Conservation (phyloP, 2,797 vertebrate species). For the Muscicapa striata region DNA sequence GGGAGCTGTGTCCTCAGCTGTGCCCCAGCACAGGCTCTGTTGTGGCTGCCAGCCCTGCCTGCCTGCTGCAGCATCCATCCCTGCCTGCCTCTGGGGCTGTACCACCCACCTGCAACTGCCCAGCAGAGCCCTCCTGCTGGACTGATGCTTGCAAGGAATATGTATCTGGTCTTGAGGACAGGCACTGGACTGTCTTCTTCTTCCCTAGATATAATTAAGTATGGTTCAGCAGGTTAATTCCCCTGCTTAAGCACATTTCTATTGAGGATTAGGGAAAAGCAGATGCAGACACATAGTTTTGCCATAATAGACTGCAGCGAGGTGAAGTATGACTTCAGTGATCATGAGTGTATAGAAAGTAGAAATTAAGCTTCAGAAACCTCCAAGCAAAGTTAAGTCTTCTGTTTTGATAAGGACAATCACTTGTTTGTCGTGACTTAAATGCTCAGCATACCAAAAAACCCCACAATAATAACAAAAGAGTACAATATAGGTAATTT, state of each 20-base stretch:
- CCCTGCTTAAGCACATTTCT: neutral
- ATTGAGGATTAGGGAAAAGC: neutral
- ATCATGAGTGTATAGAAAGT: neutral
- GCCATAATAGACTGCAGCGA: neutral
- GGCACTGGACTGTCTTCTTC: neutral
- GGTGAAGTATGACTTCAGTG: neutral
- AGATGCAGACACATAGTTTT: neutral
- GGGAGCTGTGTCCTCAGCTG: neutral
- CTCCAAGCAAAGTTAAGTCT: neutral
- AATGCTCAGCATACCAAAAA: neutral
- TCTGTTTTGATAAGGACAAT: neutral
- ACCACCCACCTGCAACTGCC: no score
- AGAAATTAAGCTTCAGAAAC: neutral
- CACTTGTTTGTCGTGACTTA: neutral
- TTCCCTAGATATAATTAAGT: neutral
- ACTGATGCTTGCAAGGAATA: fast-evolving
- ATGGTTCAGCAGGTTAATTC: neutral
- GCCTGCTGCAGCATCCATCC: neutral
- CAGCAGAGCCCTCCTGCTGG: fast-evolving
- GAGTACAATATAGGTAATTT: neutral
- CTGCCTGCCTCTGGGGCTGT: neutral
- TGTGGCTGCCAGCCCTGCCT: neutral
- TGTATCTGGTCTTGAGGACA: neutral
- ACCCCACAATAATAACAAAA: neutral
- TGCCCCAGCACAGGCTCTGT: neutral